Evolutionary conservation across 2,113 vertebrate genomes (phyloP).

Genomic region (Neogobius melanostomus): DNA sequence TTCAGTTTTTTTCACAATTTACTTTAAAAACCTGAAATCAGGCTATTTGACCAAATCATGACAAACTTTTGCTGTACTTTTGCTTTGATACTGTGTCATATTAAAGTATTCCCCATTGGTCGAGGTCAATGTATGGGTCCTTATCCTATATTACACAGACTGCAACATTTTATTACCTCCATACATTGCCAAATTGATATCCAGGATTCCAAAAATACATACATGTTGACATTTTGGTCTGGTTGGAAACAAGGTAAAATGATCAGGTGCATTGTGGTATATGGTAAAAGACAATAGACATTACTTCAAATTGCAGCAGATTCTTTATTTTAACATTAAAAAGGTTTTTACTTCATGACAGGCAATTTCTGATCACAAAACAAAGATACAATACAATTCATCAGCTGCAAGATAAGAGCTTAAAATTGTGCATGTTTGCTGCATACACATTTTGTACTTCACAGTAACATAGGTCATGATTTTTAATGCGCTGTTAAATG

Average conservation of each 20-base stretch:
- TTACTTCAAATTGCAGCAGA: slow-evolving; percentile 48
- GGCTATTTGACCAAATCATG: too few relatives aligned
- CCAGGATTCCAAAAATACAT: too few relatives aligned
- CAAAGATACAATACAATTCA: slow-evolving; percentile 52
- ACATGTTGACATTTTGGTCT: not conserved
- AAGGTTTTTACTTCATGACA: slow-evolving; percentile 38
- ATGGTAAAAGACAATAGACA: not conserved
- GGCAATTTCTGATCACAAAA: slow-evolving; percentile 33
- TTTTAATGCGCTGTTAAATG: not conserved
- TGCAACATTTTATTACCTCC: too few relatives aligned
- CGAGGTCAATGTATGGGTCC: too few relatives aligned
- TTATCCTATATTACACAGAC: too few relatives aligned
- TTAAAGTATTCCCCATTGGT: too few relatives aligned
- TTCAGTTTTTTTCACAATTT: too few relatives aligned
- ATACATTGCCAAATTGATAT: too few relatives aligned
- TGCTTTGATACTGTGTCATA: too few relatives aligned
- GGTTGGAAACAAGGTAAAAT: not conserved
- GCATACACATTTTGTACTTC: slow-evolving; percentile 33
- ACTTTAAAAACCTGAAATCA: too few relatives aligned
- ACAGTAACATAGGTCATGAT: not conserved
- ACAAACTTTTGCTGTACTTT: too few relatives aligned
- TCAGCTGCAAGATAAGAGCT: slow-evolving; percentile 62
- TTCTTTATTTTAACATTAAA: slow-evolving; percentile 75
- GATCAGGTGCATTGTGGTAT: not conserved
- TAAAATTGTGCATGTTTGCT: slow-evolving; percentile 52